Evolutionary conservation across 1,140 invertebrate genomes (phyloP).

Genomic region (Plutomurus gul): DNA sequence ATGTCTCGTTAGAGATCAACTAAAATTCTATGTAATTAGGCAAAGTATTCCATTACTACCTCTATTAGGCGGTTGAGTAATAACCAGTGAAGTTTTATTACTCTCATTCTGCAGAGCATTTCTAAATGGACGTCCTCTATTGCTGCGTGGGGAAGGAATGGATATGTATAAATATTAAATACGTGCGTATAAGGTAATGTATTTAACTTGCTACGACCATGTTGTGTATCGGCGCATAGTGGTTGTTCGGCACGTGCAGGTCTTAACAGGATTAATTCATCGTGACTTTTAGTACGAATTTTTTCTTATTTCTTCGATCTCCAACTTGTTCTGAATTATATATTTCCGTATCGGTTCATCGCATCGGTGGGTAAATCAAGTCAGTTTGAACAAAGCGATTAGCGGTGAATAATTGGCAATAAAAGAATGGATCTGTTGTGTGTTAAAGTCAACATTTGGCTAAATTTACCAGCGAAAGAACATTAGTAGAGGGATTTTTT

Average conservation of each 20-base stretch:
- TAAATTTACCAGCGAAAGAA: no score
- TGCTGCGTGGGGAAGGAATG: no score
- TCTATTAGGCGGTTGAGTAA: conserved; percentile 16
- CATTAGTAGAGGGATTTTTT: no score
- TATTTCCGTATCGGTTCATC: not conserved
- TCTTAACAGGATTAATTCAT: not conserved
- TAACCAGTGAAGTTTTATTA: not conserved
- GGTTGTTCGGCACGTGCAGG: not conserved
- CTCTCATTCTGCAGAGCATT: not conserved
- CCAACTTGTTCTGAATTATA: not conserved
- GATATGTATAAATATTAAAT: not conserved
- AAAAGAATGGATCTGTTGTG: no score
- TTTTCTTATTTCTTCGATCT: no score
- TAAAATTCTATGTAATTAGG: conserved; percentile 7
- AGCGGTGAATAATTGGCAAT: not conserved
- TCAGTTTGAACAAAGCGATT: not conserved
- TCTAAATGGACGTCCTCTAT: not conserved
- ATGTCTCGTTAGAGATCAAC: conserved; percentile 15
- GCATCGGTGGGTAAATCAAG: not conserved
- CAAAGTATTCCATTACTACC: conserved; percentile 11
- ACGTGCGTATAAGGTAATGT: not conserved
- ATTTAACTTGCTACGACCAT: not conserved
- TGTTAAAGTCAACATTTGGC: no score
- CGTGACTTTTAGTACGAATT: not conserved
- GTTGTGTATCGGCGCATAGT: not conserved